Conservation (phyloP, 2,797 vertebrate genomes). For the Lerista edwardsae region DNA sequence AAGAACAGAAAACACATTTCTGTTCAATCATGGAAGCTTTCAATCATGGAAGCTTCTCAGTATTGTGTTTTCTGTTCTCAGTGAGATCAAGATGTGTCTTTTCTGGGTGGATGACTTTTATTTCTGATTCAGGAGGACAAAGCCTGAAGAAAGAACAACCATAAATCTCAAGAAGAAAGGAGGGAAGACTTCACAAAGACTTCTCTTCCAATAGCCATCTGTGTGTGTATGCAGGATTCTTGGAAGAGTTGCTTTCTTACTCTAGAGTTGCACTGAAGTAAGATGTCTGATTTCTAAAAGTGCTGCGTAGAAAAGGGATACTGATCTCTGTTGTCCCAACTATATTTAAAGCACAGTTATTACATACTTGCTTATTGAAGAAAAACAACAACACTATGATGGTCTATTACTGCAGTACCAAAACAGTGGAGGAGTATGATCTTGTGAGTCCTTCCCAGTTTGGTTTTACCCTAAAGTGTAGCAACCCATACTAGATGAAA, state of each 20-base stretch:
- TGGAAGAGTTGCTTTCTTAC: background rate
- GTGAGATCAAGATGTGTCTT: background rate
- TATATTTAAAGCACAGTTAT: too few species aligned
- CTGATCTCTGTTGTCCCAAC: too few species aligned
- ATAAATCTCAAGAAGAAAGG: slow-evolving; percentile 28
- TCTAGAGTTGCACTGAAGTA: background rate
- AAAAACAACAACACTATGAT: background rate
- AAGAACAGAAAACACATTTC: background rate
- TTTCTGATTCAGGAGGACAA: slow-evolving; percentile 17
- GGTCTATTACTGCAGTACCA: too few species aligned
- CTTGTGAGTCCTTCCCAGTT: too few species aligned
- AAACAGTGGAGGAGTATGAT: too few species aligned
- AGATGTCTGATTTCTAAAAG: background rate
- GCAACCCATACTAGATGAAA: too few species aligned
- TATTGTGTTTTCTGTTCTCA: background rate
- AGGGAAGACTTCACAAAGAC: background rate
- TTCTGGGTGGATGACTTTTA: slow-evolving; percentile 16
- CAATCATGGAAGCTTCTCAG: background rate
- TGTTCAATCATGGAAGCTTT: background rate
- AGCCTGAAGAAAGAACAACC: background rate
- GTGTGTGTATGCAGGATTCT: background rate
- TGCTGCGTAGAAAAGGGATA: background rate
- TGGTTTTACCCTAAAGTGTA: too few species aligned
- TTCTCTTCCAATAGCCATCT: background rate
- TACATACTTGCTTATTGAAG: background rate